These are phyloP conservation scores for Siniperca undulata DNA, from an alignment of 2,797 vertebrate species.

Conservation along the genomic window DNA sequence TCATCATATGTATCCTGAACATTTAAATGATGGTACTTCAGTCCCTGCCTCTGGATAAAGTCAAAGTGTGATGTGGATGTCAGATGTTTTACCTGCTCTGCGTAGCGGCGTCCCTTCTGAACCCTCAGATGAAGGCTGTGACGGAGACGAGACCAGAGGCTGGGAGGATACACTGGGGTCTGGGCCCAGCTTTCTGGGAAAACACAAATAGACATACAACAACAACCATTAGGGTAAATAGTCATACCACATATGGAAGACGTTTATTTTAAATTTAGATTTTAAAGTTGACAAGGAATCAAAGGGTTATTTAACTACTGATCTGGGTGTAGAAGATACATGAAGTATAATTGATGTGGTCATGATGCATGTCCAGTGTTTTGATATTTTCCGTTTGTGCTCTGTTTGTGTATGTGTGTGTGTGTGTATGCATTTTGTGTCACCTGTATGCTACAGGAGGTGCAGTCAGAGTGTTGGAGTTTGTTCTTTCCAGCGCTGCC, in stretches of 20 bases:
- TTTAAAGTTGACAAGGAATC: background rate
- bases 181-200: constrained; percentile 88
- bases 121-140: constrained; percentile 84
- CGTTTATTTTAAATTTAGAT: background rate
- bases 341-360: background rate
- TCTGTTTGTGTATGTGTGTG: background rate
- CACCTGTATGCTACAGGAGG: constrained; percentile 90
- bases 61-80: no score
- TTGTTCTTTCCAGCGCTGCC: constrained; percentile 91
- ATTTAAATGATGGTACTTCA: background rate
- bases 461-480: constrained; percentile 83
- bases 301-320: background rate
- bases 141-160: constrained; percentile 84
- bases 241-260: background rate
- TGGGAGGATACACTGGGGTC: constrained; percentile 86
- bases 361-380: background rate
- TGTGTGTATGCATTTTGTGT: constrained; percentile 9
- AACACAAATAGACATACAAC: constrained; percentile 25
- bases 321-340: background rate
- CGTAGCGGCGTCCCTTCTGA: constrained; percentile 91
- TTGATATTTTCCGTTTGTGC: background rate
- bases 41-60: background rate
- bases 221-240: background rate
- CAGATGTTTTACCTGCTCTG: constrained; percentile 88
- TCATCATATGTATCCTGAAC: background rate